Evolutionary conservation across 2,888 invertebrate species (phyloP).

Genomic region (Erannis defoliaria): DNA sequence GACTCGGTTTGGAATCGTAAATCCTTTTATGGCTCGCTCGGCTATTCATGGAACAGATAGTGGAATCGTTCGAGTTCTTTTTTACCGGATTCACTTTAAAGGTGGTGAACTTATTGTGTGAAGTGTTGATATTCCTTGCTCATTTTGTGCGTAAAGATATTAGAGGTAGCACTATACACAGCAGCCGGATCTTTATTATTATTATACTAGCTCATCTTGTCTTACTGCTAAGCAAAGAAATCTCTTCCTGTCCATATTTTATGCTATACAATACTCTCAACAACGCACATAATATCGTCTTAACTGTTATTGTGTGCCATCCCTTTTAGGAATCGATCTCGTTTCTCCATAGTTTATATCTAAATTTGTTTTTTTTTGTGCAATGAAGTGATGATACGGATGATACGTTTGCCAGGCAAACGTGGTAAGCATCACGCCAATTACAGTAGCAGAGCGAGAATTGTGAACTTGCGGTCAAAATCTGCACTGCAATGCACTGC

Average conservation of each 20-base stretch:
- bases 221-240: neutral
- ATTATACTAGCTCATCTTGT: neutral
- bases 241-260: neutral
- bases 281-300: too few species aligned
- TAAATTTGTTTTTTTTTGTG: too few species aligned
- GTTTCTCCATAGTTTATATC: neutral
- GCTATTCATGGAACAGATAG: constrained; percentile 35
- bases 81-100: constrained; percentile 35
- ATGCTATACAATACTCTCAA: too few species aligned
- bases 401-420: too few species aligned
- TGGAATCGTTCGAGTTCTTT: constrained; percentile 30
- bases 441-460: too few species aligned
- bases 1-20: constrained; percentile 44
- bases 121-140: neutral
- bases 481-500: too few species aligned
- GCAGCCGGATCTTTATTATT: neutral
- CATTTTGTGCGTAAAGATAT: constrained; percentile 1
- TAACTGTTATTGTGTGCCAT: neutral
- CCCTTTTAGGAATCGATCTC: too few species aligned
- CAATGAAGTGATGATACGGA: too few species aligned
- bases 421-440: too few species aligned
- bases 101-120: constrained; percentile 16
- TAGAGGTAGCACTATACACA: neutral
- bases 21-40: constrained; percentile 54
- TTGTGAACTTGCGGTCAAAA: too few species aligned